Base-by-base conservation (phyloP, 2,888 invertebrate species). In the Ichneumoninae sp. region DNA sequence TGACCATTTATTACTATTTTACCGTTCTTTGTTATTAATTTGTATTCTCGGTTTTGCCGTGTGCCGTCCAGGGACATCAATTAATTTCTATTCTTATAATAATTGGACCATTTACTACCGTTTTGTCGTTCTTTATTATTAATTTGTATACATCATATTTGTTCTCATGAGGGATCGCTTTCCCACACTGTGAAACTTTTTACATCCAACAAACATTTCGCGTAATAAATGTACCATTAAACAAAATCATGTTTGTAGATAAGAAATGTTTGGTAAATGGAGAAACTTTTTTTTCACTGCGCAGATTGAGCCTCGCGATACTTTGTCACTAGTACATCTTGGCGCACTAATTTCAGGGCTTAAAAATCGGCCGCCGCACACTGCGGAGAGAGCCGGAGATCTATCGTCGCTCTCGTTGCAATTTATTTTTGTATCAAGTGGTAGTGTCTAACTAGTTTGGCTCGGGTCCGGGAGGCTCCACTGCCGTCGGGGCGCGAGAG, bases 341-440 rank as follows among this genome's bases (percentile, higher is more conserved):
- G 66, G 85, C 83, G 86, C 88, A 89, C 89, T 91, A 90, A 91
- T 90, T 90, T 89, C 84, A 86, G 71, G 63, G 80, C n/a, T 63
- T 63, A 83, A 86, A 87, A 87, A 87, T 88, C 82, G 30, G 36
- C 63, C 82, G 22, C 30, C 63, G 68, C 63, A 7, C 19, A 54
- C 66, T 1, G 40, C 36, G 54, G 68, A 73, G 76, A 73, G 76
- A 66, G 63, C 73, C 79, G 84, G 85, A 92, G 92, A 93, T 91
- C 89, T 92, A 92, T 92, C 89, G 91, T 83, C 88, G 86, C 85
- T 76, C 85, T 84, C 79, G 88, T 89, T 88, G 90, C 90, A 91
- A 93, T 93, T 93, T 93, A 92, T 93, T 93, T 93, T 93, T 93
- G 92, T 92, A 93, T 93, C 92, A 92, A 92, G 91, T 89, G 89